These are phyloP conservation scores for Danio choprae DNA, from an alignment of 2,797 vertebrate genomes.

Conservation along the genomic window DNA sequence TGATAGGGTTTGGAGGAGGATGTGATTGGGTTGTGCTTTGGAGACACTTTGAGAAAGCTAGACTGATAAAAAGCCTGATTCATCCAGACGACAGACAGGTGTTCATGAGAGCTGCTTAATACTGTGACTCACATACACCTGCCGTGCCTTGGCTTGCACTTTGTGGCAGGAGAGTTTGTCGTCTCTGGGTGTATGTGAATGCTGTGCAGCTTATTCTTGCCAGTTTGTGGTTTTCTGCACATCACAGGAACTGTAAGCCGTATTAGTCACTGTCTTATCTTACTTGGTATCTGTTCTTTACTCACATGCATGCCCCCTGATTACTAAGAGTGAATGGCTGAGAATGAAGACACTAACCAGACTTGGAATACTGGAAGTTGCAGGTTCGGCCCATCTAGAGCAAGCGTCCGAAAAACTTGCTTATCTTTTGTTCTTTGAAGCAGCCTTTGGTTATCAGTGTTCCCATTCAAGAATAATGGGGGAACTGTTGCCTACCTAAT, in stretches of 20 bases:
- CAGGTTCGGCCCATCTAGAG: conserved; percentile 5
- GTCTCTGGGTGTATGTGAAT: conserved; percentile 9
- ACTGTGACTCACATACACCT: conserved; percentile 12
- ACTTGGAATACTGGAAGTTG: neutral
- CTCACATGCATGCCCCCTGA: neutral
- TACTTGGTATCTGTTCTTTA: neutral
- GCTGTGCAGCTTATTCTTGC: conserved; percentile 1
- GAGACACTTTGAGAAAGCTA: conserved; percentile 7
- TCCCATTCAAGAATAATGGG: conserved; percentile 28
- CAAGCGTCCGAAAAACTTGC: conserved; percentile 6
- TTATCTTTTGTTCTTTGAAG: conserved; percentile 48
- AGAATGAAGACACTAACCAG: conserved; percentile 31
- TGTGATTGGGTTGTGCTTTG: conserved; percentile 38
- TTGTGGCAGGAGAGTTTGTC: conserved; percentile 1
- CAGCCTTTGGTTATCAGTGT: conserved; percentile 29
- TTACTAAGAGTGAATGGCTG: neutral
- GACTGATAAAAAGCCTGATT: conserved; percentile 44
- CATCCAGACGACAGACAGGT: conserved; percentile 46
- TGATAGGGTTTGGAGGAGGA: neutral
- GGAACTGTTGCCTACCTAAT: conserved; percentile 1
- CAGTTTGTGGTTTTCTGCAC: conserved; percentile 18
- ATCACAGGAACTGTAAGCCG: conserved; percentile 38
- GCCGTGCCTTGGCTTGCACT: neutral
- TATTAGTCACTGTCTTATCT: conserved; percentile 20
- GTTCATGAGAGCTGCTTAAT: conserved; percentile 19